Evolutionary conservation across 2,888 invertebrate genomes (phyloP).

Genomic region (Lordiphosa fenestrarum): DNA sequence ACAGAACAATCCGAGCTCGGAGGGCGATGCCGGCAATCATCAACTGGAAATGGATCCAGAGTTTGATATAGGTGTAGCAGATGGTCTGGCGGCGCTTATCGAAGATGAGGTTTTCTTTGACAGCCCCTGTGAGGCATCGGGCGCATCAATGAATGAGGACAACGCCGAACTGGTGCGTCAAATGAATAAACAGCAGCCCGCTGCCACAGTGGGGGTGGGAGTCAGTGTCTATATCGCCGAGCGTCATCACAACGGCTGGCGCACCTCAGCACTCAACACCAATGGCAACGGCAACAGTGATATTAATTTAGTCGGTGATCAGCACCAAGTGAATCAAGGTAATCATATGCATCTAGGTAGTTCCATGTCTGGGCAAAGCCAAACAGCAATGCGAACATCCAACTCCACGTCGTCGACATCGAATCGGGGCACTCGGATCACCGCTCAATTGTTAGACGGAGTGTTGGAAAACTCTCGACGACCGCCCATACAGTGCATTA

Average conservation of each 20-base stretch:
- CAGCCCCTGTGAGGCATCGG: conserved; percentile 59
- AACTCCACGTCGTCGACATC: conserved; percentile 38
- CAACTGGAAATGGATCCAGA: conserved; percentile 57
- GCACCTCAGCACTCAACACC: conserved; percentile 68
- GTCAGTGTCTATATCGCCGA: conserved; percentile 75
- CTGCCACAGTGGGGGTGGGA: conserved; percentile 25
- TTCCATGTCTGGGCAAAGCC: conserved; percentile 38
- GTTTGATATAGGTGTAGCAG: conserved; percentile 62
- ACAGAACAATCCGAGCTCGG: conserved; percentile 19
- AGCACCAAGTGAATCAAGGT: conserved; percentile 19
- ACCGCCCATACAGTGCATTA: conserved; percentile 90
- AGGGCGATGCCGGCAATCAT: conserved; percentile 9
- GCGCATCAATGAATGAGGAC: conserved; percentile 26
- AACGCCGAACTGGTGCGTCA: conserved; percentile 21
- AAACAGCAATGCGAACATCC: conserved; percentile 39
- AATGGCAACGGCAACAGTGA: conserved; percentile 37
- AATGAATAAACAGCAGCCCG: conserved; percentile 19
- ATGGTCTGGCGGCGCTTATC: conserved; percentile 77
- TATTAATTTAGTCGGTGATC: conserved; percentile 44
- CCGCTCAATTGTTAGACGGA: conserved; percentile 90
- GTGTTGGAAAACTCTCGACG: conserved; percentile 94
- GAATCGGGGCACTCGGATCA: conserved; percentile 86
- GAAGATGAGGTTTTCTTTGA: conserved; percentile 84
- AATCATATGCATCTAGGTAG: conserved; percentile 34
- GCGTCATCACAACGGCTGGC: conserved; percentile 77